phyloP scores from a whole-genome alignment of 2,888 invertebrate genomes.

The Drosophila peninsularis region DNA sequence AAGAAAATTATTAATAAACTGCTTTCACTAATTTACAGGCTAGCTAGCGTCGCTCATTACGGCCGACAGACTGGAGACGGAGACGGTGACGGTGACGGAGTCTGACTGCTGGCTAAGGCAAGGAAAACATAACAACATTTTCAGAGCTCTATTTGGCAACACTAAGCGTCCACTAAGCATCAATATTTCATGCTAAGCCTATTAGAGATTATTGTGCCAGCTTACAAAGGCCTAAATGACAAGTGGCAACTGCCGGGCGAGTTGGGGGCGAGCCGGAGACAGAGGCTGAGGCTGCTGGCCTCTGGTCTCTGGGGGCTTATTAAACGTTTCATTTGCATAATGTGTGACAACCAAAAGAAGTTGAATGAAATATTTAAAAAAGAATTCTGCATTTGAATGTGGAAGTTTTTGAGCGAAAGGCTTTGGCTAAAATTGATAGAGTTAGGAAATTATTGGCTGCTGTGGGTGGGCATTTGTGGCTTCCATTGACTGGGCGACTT shows the following conservation, averaged over 20 bases:
- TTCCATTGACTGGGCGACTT: neutral
- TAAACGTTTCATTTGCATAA: constrained; percentile 65
- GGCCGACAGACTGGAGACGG: too few species aligned
- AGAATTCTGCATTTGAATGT: neutral
- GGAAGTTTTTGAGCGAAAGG: neutral
- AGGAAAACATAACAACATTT: constrained; percentile 43
- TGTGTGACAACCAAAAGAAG: constrained; percentile 38
- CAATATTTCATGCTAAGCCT: constrained; percentile 77
- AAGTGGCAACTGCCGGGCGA: constrained; percentile 47
- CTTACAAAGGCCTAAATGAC: constrained; percentile 71
- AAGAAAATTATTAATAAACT: constrained; percentile 68
- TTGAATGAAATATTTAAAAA: constrained; percentile 21
- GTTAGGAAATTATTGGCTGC: neutral
- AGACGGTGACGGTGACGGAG: neutral
- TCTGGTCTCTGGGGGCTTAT: constrained; percentile 22
- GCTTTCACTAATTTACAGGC: constrained; percentile 71
- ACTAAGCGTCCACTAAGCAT: constrained; percentile 74
- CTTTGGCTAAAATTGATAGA: neutral
- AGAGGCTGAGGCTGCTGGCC: neutral
- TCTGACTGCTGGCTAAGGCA: neutral
- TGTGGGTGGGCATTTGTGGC: neutral
- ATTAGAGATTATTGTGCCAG: constrained; percentile 76
- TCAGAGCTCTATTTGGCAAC: constrained; percentile 65
- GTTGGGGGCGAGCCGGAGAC: neutral
- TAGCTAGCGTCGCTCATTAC: constrained; percentile 50